These are phyloP conservation scores for Murina feae DNA, from an alignment of 2,113 vertebrate genomes.

Conservation along the genomic window DNA sequence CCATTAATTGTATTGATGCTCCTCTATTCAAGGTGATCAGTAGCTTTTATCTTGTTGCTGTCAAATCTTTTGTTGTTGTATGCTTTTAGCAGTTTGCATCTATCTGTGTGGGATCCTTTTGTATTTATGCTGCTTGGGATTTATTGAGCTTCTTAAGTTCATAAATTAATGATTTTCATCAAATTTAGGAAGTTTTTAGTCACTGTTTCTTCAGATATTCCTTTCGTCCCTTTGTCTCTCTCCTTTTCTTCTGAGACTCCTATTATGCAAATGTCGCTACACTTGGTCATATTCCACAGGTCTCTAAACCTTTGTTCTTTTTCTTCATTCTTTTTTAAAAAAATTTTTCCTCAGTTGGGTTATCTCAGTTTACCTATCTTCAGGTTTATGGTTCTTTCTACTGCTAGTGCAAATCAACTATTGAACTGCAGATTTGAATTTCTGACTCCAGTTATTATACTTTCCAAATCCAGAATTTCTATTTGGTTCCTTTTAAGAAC, in stretches of 20 bases:
- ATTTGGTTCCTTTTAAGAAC: neutral
- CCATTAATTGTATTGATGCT: neutral
- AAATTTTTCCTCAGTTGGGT: neutral
- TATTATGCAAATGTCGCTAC: neutral
- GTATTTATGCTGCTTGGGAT: neutral
- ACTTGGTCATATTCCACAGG: neutral
- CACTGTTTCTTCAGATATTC: neutral
- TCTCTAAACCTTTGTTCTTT: neutral
- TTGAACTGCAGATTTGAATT: neutral
- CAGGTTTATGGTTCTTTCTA: neutral
- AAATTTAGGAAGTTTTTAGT: neutral
- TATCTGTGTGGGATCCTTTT: neutral
- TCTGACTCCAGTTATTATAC: neutral
- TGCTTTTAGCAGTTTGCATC: neutral
- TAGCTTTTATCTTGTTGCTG: neutral
- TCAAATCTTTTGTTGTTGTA: neutral
- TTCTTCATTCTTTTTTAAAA: neutral
- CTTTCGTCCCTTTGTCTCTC: neutral
- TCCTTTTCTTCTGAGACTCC: neutral
- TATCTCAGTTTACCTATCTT: neutral
- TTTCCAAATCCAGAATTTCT: slow-evolving; percentile 23
- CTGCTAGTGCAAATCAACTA: neutral
- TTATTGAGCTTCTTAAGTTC: neutral
- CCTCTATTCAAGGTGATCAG: neutral
- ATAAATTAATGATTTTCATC: neutral